phyloP scores from a whole-genome alignment of 1,140 invertebrate species.

The Pseudomyrmex gracilis region DNA sequence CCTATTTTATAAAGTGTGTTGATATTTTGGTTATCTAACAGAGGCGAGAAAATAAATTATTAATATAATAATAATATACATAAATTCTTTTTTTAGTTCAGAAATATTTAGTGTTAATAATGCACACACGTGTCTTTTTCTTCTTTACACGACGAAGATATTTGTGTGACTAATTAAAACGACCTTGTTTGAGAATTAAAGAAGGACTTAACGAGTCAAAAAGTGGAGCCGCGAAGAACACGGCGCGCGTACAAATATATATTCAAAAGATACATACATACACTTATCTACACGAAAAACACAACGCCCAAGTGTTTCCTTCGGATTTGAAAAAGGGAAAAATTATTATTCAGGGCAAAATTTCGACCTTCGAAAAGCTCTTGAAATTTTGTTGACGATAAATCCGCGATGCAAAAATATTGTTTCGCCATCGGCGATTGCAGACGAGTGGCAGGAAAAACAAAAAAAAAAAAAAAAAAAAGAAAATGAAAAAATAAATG shows the following conservation, averaged over 20 bases:
- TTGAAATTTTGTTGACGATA: neutral
- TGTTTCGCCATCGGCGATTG: neutral
- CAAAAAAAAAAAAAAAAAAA: neutral
- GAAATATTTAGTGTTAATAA: neutral
- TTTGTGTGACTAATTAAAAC: conserved; percentile 12
- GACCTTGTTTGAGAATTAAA: conserved; percentile 22
- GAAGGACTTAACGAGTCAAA: conserved; percentile 2
- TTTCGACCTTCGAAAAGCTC: neutral
- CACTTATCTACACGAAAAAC: neutral
- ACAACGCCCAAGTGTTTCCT: neutral
- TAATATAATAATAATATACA: too few relatives aligned
- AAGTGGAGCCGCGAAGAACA: neutral
- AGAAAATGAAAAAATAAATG: too few relatives aligned
- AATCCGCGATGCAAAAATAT: conserved; percentile 17
- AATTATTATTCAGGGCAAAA: neutral
- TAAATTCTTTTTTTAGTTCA: neutral
- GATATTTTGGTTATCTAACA: too few relatives aligned
- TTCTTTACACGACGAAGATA: neutral
- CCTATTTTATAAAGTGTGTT: too few relatives aligned
- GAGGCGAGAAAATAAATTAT: too few relatives aligned
- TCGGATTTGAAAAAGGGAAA: neutral
- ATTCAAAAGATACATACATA: neutral
- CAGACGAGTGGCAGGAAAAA: neutral
- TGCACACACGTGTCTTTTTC: neutral
- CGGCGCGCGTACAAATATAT: neutral